Percentiles rank a stretch among this genome's conserved stretches.
These are phyloP conservation scores for Hippocampus guttulatus DNA, from an alignment of 2,113 vertebrate species.

Conservation along the genomic window DNA sequence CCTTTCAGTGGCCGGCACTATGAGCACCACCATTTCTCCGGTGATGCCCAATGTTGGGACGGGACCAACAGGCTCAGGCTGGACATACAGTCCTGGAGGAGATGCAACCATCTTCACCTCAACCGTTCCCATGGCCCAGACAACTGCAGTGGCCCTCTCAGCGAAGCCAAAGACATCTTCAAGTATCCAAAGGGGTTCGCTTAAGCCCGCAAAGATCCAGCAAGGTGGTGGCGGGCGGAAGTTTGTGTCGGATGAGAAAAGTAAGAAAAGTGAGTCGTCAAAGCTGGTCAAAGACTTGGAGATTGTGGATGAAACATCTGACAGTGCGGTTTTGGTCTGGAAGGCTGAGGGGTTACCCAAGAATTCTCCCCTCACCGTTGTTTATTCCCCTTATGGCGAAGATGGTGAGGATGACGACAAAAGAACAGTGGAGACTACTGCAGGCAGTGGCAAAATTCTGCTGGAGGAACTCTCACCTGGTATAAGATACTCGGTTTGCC, in stretches of 20 bases:
- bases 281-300: constrained; percentile 75
- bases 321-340: constrained; percentile 86
- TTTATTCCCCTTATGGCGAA: constrained; percentile 85
- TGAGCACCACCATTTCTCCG: constrained; percentile 67
- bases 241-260: constrained; percentile 58
- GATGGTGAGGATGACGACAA: constrained; percentile 81
- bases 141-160: constrained; percentile 22
- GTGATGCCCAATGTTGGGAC: constrained; percentile 25
- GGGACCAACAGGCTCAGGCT: constrained; percentile 30
- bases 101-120: not conserved
- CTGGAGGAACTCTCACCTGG: constrained; percentile 81
- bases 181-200: constrained; percentile 47
- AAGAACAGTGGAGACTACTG: constrained; percentile 73
- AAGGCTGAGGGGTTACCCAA: constrained; percentile 63
- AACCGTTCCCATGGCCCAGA: constrained; percentile 22
- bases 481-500: constrained; percentile 85
- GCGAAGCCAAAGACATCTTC: constrained; percentile 33
- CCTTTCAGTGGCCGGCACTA: constrained; percentile 76
- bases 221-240: constrained; percentile 56
- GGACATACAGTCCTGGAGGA: constrained; percentile 23
- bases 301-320: constrained; percentile 77
- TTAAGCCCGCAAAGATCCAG: constrained; percentile 60
- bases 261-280: constrained; percentile 58
- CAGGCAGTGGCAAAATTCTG: constrained; percentile 79
- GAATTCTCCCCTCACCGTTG: constrained; percentile 72